Base-by-base conservation (phyloP, 2,113 vertebrate species). In the Calyptomena viridis region DNA sequence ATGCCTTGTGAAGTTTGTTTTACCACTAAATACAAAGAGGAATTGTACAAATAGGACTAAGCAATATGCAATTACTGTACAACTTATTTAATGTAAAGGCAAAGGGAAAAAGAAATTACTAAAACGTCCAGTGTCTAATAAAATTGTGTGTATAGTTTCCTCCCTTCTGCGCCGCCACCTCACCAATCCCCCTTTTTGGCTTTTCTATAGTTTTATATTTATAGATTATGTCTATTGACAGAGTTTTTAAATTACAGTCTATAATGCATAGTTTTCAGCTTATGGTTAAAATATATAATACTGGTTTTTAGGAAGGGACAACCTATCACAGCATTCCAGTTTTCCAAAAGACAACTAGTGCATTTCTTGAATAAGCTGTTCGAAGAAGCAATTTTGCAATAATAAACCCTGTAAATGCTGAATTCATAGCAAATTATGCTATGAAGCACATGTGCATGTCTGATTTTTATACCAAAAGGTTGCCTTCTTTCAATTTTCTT, bases 81-180 rank as follows among this genome's bases (percentile, higher is more conserved):
- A 39, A 6, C n/a, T 56, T 20, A n/a, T 74, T 74, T 63, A 44
- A 76, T 27, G 58, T 39, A 40, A 93, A 83, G 40, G 11, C 8
- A 75, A 91, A 80, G 11, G 20, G 42, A 37, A 89, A 86, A 79
- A 62, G 2, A 79, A 42, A 27, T 52, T 71, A 23, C 37, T 62
- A 39, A 44, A 46, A 28, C 27, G 19, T 13, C 35, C 10, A 59
- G 1, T n/a, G 8, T 56, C 79, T 74, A 49, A 85, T 66, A 56
- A 68, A 55, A 42, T 24, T 69, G 2, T 37, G 16, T 72, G 8
- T 76, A 22, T 72, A 31, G 9, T 25, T 84, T 84, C 21, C 21
- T 84, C 52, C 15, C 6, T 64, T 84, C 49, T 50, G 23, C 1
- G 0, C 14, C 14, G 31, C 1, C 0, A 31, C 9, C 14, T 22